Evolutionary conservation across 2,888 invertebrate genomes (phyloP), one percentile per base, ranked within the genome.

Genomic region (Drosophila neonasuta): DNA sequence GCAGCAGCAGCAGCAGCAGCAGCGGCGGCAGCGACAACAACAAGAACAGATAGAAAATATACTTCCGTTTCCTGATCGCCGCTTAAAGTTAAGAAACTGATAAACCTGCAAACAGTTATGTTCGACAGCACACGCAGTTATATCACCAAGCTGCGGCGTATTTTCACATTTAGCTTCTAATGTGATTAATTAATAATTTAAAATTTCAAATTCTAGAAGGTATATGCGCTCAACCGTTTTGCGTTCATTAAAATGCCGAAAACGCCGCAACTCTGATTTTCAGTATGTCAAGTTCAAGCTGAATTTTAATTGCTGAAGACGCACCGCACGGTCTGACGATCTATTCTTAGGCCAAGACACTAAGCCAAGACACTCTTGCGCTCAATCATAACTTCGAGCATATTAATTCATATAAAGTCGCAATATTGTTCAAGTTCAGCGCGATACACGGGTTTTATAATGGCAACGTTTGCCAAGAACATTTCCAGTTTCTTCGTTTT

Each of bases 21-120:
- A 49, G 11, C 46, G 13, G 20, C 20, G 32, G 58, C 48, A 54
- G 48, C 48, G 44, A 46, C 42, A 57, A n/a, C 46, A 59, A 64
- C 32, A 71, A 64, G 15, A 54, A 34, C 15, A 48, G 17, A 24
- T 44, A 55, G 48, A 55, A 69, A 67, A 73, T 54, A 13, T 62
- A 81, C 81, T 82, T 82, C 81, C 81, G 87, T 86, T 82, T 82
- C 81, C 81, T 79, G 82, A 86, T 82, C 69, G 68, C 64, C 34
- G 50, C 51, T 52, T 56, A 66, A 58, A 56, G 68, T 56, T 72
- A 68, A 72, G 68, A 61, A 69, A 71, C 67, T 59, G 70, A 73
- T 79, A 69, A 70, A 77, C 59, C 78, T 60, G 52, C 63, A 61
- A 61, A 68, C 77, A 73, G 74, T 74, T 77, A 77, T 6, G 24